Conservation (phyloP, 2,888 invertebrate genomes). For the Tipula confusa region DNA sequence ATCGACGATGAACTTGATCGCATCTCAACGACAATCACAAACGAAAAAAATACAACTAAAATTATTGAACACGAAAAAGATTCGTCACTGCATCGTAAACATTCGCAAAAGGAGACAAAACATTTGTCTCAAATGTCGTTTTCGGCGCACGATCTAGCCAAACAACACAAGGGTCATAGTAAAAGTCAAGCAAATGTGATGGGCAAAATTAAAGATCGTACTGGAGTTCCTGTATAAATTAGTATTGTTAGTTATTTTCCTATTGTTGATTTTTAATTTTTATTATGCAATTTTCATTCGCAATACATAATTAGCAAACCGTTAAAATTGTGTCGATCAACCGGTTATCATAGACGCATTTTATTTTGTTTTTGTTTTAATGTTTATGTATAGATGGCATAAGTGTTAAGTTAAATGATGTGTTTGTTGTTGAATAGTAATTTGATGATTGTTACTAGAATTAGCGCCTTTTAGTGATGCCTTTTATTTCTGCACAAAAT, state of each 20-base stretch:
- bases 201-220: conserved; percentile 50
- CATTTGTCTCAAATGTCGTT: conserved; percentile 47
- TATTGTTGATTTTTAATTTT: no score
- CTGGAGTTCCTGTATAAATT: conserved; percentile 49
- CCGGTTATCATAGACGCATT: background rate
- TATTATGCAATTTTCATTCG: no score
- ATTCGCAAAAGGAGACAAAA: conserved; percentile 43
- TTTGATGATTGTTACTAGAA: background rate
- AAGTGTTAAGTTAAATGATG: background rate
- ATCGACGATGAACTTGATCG: conserved; percentile 68
- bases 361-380: background rate
- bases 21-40: conserved; percentile 3
- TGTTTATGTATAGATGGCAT: background rate
- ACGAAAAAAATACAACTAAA: conserved; percentile 21
- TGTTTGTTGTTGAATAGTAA: background rate
- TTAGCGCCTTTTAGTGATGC: conserved; percentile 25
- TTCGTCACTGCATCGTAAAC: conserved; percentile 38
- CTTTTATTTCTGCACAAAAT: conserved; percentile 3
- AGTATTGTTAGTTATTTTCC: background rate
- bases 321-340: background rate
- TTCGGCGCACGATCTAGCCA: conserved; percentile 40
- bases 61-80: conserved; percentile 38
- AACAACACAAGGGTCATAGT: conserved; percentile 42
- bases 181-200: conserved; percentile 50
- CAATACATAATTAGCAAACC: background rate